Percentiles rank a stretch among this genome's conserved stretches.
Conservation (phyloP, 2,888 invertebrate genomes). For the Leptarthrus brevirostris region DNA sequence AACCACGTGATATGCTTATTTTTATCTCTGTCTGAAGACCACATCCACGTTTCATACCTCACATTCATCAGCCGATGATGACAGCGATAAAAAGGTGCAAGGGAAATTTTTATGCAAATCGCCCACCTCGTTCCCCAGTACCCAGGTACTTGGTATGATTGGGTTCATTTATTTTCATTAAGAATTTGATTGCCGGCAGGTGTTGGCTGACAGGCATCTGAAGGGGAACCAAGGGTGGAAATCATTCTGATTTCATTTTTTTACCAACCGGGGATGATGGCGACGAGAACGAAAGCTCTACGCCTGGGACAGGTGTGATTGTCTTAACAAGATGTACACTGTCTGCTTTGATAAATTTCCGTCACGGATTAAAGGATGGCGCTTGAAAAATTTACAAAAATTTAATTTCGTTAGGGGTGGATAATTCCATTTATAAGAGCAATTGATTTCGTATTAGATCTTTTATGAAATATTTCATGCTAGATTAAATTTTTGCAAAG, state of each 20-base stretch:
- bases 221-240: not conserved
- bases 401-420: constrained; percentile 37
- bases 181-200: constrained; percentile 47
- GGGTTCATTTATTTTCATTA: constrained; percentile 49
- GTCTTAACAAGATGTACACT: constrained; percentile 47
- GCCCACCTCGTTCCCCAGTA: constrained; percentile 1
- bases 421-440: constrained; percentile 12
- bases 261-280: not conserved
- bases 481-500: constrained; percentile 16
- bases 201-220: constrained; percentile 34
- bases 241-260: constrained; percentile 27
- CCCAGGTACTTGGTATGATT: constrained; percentile 19
- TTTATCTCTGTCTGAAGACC: constrained; percentile 35
- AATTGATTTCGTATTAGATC: constrained; percentile 27
- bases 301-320: constrained; percentile 45
- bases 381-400: constrained; percentile 36
- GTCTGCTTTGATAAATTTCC: constrained; percentile 44
- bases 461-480: constrained; percentile 24
- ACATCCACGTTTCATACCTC: constrained; percentile 15
- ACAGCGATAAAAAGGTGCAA: constrained; percentile 41
- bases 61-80: constrained; percentile 41
- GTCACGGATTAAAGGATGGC: constrained; percentile 42
- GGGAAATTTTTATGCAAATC: constrained; percentile 42
- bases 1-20: not conserved
- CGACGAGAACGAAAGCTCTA: not conserved